Conservation (phyloP, 1,140 invertebrate genomes). For the Drosophila malerkotliana region DNA sequence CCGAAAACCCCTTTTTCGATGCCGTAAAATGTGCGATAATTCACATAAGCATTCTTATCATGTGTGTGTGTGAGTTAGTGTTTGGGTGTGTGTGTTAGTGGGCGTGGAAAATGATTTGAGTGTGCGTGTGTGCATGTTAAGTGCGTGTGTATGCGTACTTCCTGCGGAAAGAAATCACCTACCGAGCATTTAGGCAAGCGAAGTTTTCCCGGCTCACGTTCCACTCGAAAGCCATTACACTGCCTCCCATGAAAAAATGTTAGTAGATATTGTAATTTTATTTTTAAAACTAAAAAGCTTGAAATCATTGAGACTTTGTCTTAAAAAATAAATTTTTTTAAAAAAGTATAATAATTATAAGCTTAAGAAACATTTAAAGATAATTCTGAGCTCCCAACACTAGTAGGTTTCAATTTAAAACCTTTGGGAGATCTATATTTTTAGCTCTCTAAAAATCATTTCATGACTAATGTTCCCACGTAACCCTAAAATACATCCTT, state of each 20-base stretch:
- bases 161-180: slow-evolving; percentile 70
- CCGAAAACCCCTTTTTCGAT: slow-evolving; percentile 45
- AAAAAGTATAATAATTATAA: too few relatives aligned
- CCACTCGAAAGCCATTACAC: slow-evolving; percentile 71
- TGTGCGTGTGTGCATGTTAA: slow-evolving; percentile 26
- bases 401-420: too few relatives aligned
- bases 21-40: slow-evolving; percentile 78
- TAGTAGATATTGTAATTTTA: slow-evolving; percentile 29
- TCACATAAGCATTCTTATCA: slow-evolving; percentile 80
- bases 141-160: slow-evolving; percentile 60
- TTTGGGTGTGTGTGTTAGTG: slow-evolving; percentile 18
- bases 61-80: slow-evolving; percentile 33
- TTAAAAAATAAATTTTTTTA: too few relatives aligned
- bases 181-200: slow-evolving; percentile 68
- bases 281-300: too few relatives aligned
- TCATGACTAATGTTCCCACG: too few relatives aligned
- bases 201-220: slow-evolving; percentile 72
- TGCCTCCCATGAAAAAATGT: slow-evolving; percentile 44
- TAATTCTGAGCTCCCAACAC: too few relatives aligned
- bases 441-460: too few relatives aligned
- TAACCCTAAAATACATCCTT: too few relatives aligned
- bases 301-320: too few relatives aligned
- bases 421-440: too few relatives aligned
- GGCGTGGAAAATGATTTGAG: slow-evolving; percentile 56
- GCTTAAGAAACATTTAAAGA: too few relatives aligned